These are phyloP conservation scores for Lacerta agilis DNA, from an alignment of 2,797 vertebrate genomes.

Conservation along the genomic window DNA sequence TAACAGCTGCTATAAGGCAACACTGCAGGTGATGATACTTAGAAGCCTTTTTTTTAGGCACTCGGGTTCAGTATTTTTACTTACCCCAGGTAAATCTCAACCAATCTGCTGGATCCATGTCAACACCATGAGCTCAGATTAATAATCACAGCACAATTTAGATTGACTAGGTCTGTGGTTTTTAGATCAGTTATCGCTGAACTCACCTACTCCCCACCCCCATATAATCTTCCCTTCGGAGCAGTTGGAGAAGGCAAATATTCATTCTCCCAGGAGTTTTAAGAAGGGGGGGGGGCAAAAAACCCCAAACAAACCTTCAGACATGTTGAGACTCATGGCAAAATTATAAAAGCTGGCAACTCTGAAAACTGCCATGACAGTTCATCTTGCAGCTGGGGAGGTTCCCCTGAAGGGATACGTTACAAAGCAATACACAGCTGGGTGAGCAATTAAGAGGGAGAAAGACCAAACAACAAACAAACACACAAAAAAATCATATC, in stretches of 20 bases:
- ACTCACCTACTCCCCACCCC: not conserved
- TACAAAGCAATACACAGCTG: conserved; percentile 28
- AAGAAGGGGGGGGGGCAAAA: not conserved
- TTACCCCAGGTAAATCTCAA: not conserved
- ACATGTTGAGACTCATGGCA: conserved; percentile 28
- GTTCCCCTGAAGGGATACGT: conserved; percentile 17
- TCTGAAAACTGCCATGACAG: conserved; percentile 11
- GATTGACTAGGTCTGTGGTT: conserved; percentile 9
- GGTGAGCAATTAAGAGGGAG: conserved; percentile 23
- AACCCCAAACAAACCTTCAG: not conserved
- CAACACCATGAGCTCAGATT: conserved; percentile 16
- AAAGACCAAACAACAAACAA: conserved; percentile 32
- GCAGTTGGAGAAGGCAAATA: not conserved
- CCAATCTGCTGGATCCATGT: not conserved
- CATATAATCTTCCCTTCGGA: not conserved
- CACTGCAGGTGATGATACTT: not conserved
- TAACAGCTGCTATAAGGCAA: not conserved
- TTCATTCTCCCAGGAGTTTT: not conserved
- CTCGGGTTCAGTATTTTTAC: not conserved
- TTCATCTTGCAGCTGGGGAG: conserved; percentile 19
- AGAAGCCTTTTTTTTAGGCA: not conserved
- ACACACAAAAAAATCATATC: not conserved
- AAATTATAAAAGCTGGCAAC: conserved; percentile 31
- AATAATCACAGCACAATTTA: conserved; percentile 9
- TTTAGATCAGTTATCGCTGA: conserved; percentile 24